Conservation (phyloP, 2,113 vertebrate genomes). For the Ceyx cyanopectus region DNA sequence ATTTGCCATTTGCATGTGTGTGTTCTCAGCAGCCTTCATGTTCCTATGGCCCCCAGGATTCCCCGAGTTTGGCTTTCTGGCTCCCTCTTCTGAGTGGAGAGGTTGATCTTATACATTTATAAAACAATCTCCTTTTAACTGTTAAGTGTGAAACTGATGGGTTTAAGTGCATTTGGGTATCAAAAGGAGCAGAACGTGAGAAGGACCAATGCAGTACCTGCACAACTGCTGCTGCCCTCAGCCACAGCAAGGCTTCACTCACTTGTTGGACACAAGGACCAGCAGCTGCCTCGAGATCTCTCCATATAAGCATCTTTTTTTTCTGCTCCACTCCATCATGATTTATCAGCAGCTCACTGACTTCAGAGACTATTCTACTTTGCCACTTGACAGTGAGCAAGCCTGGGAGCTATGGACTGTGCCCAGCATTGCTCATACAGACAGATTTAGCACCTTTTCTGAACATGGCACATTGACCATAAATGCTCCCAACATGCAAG, state of each 20-base stretch:
- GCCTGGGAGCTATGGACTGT: not conserved
- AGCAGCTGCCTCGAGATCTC: not conserved
- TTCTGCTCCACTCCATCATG: not conserved
- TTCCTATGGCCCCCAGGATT: not conserved
- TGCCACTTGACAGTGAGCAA: not conserved
- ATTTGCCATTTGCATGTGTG: constrained; percentile 71
- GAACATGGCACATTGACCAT: not conserved
- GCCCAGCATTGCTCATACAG: not conserved
- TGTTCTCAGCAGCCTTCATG: constrained; percentile 35
- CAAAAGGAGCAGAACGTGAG: not conserved
- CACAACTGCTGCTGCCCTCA: not conserved
- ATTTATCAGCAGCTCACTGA: not conserved
- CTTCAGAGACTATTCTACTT: not conserved
- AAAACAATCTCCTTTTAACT: not conserved
- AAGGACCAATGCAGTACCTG: not conserved
- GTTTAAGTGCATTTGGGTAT: not conserved
- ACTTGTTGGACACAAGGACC: not conserved
- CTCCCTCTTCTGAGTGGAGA: constrained; percentile 40
- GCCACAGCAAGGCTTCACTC: not conserved
- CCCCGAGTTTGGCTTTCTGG: not conserved
- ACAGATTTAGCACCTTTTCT: not conserved
- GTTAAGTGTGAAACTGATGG: not conserved
- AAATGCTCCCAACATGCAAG: not conserved
- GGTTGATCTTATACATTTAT: not conserved
- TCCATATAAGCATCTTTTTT: not conserved